A percentile compares a stretch with the other conserved stretches of the same genome.
Evolutionary conservation across 1,140 invertebrate species (phyloP).

Genomic region (Orius laevigatus): DNA sequence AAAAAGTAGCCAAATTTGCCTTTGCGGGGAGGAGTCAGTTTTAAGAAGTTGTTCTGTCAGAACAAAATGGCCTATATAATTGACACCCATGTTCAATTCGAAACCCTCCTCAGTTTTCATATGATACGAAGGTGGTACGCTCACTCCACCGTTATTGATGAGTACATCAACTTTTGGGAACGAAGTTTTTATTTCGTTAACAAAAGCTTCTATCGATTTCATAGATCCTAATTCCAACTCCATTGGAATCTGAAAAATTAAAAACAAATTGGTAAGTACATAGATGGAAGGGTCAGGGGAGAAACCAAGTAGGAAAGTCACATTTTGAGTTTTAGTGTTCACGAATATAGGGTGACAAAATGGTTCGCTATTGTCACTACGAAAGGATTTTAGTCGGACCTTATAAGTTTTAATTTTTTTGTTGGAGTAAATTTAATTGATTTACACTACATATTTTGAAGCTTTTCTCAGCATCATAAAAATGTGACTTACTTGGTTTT

Average conservation of each 20-base stretch:
- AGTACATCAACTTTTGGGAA: slow-evolving; percentile 50
- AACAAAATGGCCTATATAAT: slow-evolving; percentile 72
- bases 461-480: too few relatives aligned
- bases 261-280: background rate
- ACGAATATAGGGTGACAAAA: too few relatives aligned
- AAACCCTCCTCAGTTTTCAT: slow-evolving; percentile 57
- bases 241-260: slow-evolving; percentile 43
- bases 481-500: too few relatives aligned
- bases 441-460: too few relatives aligned
- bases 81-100: slow-evolving; percentile 66
- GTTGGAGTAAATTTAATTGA: too few relatives aligned
- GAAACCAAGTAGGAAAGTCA: too few relatives aligned
- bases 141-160: slow-evolving; percentile 61
- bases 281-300: too few relatives aligned
- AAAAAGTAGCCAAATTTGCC: slow-evolving; percentile 33
- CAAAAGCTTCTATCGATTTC: slow-evolving; percentile 51
- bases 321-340: background rate
- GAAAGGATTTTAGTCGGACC: too few relatives aligned
- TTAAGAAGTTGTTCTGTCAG: slow-evolving; percentile 62
- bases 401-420: too few relatives aligned
- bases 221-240: slow-evolving; percentile 52
- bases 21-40: slow-evolving; percentile 40
- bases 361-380: too few relatives aligned
- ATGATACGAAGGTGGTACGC: slow-evolving; percentile 32
- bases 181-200: slow-evolving; percentile 38